phyloP scores from a whole-genome alignment of 2,888 invertebrate genomes.

The Tillus elongatus region DNA sequence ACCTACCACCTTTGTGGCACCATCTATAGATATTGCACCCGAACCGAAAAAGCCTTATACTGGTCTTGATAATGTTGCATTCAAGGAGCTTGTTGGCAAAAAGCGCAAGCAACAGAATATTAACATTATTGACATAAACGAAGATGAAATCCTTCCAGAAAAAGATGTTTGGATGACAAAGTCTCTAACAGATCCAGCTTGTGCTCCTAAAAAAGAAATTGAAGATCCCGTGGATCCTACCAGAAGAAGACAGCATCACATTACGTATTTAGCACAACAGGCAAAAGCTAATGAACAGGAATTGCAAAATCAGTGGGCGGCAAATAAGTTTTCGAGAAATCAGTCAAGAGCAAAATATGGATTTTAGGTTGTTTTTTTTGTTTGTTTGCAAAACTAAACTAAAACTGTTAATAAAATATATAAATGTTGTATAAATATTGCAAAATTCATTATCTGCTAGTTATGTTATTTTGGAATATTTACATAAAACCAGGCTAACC shows the following conservation, averaged over 20 bases:
- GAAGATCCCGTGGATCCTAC: constrained; percentile 47
- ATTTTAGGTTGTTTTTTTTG: constrained; percentile 52
- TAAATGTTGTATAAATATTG: no score
- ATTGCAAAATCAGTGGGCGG: constrained; percentile 88
- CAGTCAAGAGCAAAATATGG: constrained; percentile 96
- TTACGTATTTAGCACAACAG: constrained; percentile 87
- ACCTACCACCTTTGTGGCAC: constrained; percentile 30
- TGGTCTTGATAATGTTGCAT: constrained; percentile 47
- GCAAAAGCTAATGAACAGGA: constrained; percentile 93
- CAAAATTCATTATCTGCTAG: no score
- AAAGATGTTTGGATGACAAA: constrained; percentile 76
- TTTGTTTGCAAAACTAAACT: neutral
- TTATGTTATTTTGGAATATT: no score
- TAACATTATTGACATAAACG: constrained; percentile 74
- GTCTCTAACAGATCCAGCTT: constrained; percentile 58
- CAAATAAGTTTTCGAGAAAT: constrained; percentile 71
- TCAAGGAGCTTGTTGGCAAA: constrained; percentile 61
- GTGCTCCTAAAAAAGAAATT: constrained; percentile 42
- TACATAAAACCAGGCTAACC: no score
- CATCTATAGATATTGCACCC: constrained; percentile 41
- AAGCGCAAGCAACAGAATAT: constrained; percentile 56
- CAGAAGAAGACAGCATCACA: constrained; percentile 81
- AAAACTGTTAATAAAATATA: neutral
- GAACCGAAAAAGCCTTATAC: constrained; percentile 42
- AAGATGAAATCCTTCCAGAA: constrained; percentile 69